A percentile compares a stretch with the other conserved stretches of the same genome.
Conservation (phyloP, 2,888 invertebrate species). For the Sphinx pinastri region DNA sequence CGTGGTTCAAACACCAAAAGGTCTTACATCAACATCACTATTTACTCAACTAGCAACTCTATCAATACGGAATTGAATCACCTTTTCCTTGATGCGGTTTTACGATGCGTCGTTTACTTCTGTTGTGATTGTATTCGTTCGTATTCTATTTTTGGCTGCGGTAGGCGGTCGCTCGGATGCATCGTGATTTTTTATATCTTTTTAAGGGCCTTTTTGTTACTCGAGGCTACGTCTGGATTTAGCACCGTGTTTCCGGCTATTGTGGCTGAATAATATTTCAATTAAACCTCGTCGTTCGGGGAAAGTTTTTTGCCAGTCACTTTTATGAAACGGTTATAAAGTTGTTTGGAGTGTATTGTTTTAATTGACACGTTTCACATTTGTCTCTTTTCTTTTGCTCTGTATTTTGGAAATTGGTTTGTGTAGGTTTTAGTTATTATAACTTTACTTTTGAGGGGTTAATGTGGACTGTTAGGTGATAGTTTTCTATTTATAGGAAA, state of each 20-base stretch:
- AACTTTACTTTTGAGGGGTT: too few species aligned
- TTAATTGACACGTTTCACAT: not conserved
- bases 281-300: slow-evolving; percentile 46
- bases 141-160: slow-evolving; percentile 81
- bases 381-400: too few species aligned
- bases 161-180: slow-evolving; percentile 81
- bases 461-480: too few species aligned
- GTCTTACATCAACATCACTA: slow-evolving; percentile 16
- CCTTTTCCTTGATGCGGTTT: slow-evolving; percentile 27
- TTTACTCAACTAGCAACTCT: slow-evolving; percentile 33
- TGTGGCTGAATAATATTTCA: slow-evolving; percentile 65
- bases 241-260: slow-evolving; percentile 77
- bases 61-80: not conserved
- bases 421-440: too few species aligned
- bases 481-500: too few species aligned
- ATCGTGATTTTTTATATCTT: slow-evolving; percentile 67
- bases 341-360: not conserved
- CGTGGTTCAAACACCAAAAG: slow-evolving; percentile 28
- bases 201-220: slow-evolving; percentile 70
- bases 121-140: slow-evolving; percentile 45
- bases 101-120: slow-evolving; percentile 29
- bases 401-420: too few species aligned
- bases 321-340: not conserved
- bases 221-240: slow-evolving; percentile 69
- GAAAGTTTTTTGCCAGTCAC: slow-evolving; percentile 5